These are phyloP conservation scores for Sylvia borin DNA, from an alignment of 2,797 vertebrate genomes.

Conservation along the genomic window DNA sequence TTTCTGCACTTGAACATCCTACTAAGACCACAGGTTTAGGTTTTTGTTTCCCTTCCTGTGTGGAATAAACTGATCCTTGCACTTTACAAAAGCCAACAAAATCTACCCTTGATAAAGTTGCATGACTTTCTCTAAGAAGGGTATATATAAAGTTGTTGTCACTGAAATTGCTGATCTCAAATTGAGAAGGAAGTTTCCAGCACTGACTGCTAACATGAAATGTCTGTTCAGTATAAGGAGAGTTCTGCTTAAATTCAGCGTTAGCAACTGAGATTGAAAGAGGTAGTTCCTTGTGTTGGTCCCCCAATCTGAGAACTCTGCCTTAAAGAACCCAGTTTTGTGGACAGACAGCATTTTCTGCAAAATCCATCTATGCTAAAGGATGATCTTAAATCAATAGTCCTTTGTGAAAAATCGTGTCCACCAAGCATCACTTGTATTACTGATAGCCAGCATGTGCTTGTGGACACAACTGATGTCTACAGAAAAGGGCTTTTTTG, in stretches of 20 bases:
- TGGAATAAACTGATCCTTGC: not conserved
- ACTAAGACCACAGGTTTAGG: not conserved
- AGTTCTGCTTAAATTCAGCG: not conserved
- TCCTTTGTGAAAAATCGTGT: not conserved
- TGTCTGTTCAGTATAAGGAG: not conserved
- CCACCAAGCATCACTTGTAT: accelerated
- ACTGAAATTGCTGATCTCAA: not conserved
- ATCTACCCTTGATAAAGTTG: not conserved
- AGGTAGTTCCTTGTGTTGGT: accelerated
- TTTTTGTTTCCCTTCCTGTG: not conserved
- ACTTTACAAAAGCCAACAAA: not conserved
- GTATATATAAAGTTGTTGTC: not conserved
- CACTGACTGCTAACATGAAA: not conserved
- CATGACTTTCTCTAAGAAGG: not conserved
- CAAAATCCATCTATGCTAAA: not conserved
- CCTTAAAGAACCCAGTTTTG: not conserved
- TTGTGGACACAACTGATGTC: not conserved
- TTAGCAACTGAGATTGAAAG: not conserved
- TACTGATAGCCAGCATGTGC: accelerated
- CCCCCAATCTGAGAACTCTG: not conserved
- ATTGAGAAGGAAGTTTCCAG: not conserved
- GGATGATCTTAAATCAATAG: not conserved
- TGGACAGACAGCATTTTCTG: not conserved
- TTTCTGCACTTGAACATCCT: not conserved
- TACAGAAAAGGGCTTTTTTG: not conserved